Percentiles rank a stretch among this genome's conserved stretches.
Conservation (phyloP, 2,113 vertebrate species). For the rat (Rattus norvegicus) region DNA sequence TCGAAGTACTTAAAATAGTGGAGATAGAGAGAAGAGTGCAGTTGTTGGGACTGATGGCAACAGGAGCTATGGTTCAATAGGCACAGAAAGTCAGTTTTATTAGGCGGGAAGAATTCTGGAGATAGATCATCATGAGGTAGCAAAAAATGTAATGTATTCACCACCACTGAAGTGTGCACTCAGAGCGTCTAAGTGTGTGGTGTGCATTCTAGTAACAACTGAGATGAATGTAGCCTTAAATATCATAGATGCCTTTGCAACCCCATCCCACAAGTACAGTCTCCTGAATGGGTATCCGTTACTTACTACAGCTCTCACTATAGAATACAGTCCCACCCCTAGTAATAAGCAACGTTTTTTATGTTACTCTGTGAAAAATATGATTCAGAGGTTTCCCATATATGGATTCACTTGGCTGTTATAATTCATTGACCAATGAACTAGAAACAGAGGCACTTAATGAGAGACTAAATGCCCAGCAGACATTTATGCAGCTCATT, state of each 20-base stretch:
- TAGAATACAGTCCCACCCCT: background rate
- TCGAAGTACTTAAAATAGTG: background rate
- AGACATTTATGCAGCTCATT: background rate
- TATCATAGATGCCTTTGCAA: background rate
- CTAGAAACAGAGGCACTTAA: slow-evolving; percentile 22
- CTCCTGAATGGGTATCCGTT: background rate
- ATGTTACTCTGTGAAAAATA: slow-evolving; percentile 24
- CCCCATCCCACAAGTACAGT: background rate
- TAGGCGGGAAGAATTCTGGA: background rate
- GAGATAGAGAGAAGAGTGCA: background rate
- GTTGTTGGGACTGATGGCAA: background rate
- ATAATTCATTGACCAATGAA: slow-evolving; percentile 13
- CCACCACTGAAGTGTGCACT: background rate
- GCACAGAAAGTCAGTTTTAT: background rate
- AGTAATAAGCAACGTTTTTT: background rate
- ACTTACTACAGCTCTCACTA: background rate
- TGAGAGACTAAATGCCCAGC: slow-evolving; percentile 1
- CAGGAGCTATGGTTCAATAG: background rate
- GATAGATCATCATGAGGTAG: background rate
- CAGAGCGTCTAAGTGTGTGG: background rate
- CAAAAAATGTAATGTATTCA: background rate
- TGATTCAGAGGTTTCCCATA: background rate
- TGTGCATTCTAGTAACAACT: background rate
- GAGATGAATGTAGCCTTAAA: background rate
- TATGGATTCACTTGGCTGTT: background rate